A percentile compares a stretch with the other conserved stretches of the same genome.
Conservation (phyloP, 2,888 invertebrate species). For the Drosophila anomalipes region DNA sequence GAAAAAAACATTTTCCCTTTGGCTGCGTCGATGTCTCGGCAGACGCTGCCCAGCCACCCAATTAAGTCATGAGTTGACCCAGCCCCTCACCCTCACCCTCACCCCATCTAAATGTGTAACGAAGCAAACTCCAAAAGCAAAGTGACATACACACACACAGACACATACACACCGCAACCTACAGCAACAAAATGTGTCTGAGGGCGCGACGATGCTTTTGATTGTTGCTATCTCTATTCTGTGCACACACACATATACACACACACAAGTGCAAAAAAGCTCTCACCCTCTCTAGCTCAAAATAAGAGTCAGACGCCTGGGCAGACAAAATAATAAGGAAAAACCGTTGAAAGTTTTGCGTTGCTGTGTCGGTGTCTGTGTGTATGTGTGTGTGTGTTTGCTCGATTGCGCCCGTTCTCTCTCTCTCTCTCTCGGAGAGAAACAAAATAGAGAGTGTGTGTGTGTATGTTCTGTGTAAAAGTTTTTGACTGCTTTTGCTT, state of each 20-base stretch:
- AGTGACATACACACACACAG: conserved; percentile 18
- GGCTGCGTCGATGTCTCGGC: conserved; percentile 63
- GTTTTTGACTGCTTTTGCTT: conserved; percentile 34
- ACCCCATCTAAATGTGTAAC: conserved; percentile 27
- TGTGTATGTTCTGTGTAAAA: conserved; percentile 21
- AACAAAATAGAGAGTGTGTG: conserved; percentile 2
- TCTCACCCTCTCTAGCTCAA: conserved; percentile 20
- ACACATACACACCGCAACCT: conserved; percentile 73
- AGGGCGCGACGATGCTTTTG: conserved; percentile 62
- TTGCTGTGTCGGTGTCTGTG: conserved; percentile 16
- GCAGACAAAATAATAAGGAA: conserved; percentile 58
- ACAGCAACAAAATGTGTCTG: conserved; percentile 83
- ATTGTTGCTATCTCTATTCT: conserved; percentile 46
- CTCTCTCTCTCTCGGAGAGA: conserved; percentile 4
- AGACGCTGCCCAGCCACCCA: conserved; percentile 79
- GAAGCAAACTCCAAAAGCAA: conserved; percentile 38
- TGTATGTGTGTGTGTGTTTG: neutral
- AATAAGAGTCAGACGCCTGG: conserved; percentile 52
- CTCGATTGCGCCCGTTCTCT: neutral
- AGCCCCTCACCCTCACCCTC: conserved; percentile 3
- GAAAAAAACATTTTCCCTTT: conserved; percentile 73
- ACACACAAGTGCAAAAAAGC: conserved; percentile 8
- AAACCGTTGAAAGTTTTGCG: conserved; percentile 59
- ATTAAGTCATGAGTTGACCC: conserved; percentile 77
- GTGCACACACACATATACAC: conserved; percentile 1